Evolutionary conservation across 1,140 invertebrate genomes (phyloP).

Genomic region (Scaptomyza graminum): DNA sequence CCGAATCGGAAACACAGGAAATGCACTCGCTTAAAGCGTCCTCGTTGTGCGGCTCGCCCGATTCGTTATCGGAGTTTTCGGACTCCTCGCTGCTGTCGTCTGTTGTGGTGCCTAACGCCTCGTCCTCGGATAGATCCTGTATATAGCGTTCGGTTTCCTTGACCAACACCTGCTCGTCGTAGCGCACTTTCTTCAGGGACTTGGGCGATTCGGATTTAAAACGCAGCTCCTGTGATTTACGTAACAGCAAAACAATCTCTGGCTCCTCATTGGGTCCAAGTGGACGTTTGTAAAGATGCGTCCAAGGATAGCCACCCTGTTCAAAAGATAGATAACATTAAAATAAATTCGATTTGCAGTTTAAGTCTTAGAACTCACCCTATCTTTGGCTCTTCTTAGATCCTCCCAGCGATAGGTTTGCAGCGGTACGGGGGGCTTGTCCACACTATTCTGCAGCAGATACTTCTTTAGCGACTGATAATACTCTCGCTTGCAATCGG

Average conservation of each 20-base stretch:
- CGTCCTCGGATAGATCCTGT: conserved; percentile 78
- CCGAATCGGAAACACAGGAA: conserved; percentile 80
- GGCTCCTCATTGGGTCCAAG: conserved; percentile 84
- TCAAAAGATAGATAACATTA: not conserved
- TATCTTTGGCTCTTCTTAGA: conserved; percentile 85
- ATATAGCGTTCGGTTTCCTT: conserved; percentile 82
- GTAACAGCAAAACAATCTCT: conserved; percentile 81
- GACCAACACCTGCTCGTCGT: conserved; percentile 78
- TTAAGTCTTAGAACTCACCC: conserved; percentile 55
- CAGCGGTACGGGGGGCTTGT: conserved; percentile 86
- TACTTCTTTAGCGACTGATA: conserved; percentile 83
- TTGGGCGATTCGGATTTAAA: conserved; percentile 81
- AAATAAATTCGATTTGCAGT: not conserved
- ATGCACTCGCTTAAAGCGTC: conserved; percentile 79
- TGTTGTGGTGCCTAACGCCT: conserved; percentile 56
- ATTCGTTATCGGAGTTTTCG: conserved; percentile 57
- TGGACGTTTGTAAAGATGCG: conserved; percentile 86
- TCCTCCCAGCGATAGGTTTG: conserved; percentile 91
- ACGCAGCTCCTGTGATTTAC: conserved; percentile 82
- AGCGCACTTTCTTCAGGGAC: conserved; percentile 78
- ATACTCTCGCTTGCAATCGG: conserved; percentile 80
- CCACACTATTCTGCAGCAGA: conserved; percentile 71
- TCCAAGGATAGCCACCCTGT: conserved; percentile 89
- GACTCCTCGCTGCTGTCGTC: conserved; percentile 62
- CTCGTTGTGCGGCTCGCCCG: conserved; percentile 64